Percentiles rank a stretch among this genome's conserved stretches.
phyloP scores from a whole-genome alignment of 2,888 invertebrate genomes.

The Onthophagus sagittarius region DNA sequence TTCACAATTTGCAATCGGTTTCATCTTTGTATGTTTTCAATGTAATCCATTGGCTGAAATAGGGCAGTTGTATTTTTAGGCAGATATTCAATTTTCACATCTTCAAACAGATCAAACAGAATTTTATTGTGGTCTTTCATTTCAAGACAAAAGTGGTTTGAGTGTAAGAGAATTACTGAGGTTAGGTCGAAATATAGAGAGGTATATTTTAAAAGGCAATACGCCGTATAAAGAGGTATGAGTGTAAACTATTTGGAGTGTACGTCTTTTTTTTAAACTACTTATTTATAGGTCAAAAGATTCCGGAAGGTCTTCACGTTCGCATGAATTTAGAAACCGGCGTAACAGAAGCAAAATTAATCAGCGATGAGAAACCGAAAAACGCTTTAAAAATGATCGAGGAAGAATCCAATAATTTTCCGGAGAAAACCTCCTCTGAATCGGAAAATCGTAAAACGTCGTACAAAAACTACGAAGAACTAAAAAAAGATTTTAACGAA shows the following conservation, averaged over 20 bases:
- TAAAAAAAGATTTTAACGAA: conserved; percentile 62
- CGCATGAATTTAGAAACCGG: conserved; percentile 74
- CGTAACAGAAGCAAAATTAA: conserved; percentile 67
- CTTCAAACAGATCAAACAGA: no score
- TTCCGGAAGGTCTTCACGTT: conserved; percentile 72
- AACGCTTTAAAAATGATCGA: conserved; percentile 20
- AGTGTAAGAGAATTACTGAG: no score
- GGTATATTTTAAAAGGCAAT: background rate
- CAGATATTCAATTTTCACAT: no score
- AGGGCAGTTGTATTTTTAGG: no score
- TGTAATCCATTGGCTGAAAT: no score
- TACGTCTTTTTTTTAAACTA: background rate
- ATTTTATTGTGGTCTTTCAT: no score
- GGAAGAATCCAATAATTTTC: conserved; percentile 30
- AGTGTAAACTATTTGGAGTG: no score
- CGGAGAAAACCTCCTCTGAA: conserved; percentile 39
- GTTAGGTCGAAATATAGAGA: no score
- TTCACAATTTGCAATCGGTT: no score
- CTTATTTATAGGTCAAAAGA: conserved; percentile 57
- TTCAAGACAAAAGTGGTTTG: no score
- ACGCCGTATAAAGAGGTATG: no score
- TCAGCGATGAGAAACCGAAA: conserved; percentile 46
- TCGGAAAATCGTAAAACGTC: conserved; percentile 46
- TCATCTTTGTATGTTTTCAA: no score
- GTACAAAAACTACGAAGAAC: conserved; percentile 58